Conservation (phyloP, 2,888 invertebrate species). For the Rugalucina vietnamica region DNA sequence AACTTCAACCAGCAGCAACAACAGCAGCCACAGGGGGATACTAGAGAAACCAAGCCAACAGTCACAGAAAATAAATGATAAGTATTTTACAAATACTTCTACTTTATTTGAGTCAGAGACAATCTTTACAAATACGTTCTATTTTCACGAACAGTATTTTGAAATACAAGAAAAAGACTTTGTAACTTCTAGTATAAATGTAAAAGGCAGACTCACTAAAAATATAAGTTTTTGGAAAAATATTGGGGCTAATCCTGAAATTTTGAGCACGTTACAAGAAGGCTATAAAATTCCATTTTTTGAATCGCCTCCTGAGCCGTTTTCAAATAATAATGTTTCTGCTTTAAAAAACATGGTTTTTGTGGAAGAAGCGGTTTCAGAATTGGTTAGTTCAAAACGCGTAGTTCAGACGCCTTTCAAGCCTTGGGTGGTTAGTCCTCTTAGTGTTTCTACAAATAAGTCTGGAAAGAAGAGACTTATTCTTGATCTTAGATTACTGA, state of each 20-base stretch:
- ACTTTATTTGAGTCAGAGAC: no score
- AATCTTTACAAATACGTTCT: not conserved
- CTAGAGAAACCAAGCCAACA: not conserved
- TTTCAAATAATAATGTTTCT: constrained; percentile 6
- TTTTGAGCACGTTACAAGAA: not conserved
- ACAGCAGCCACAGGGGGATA: no score
- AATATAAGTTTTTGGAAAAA: not conserved
- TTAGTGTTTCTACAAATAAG: not conserved
- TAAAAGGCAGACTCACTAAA: not conserved
- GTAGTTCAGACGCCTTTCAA: not conserved
- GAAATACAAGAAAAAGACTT: not conserved
- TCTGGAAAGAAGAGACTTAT: constrained; percentile 15
- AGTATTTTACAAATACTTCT: no score
- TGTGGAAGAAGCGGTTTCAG: not conserved
- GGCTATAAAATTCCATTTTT: constrained; percentile 14
- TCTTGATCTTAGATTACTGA: constrained; percentile 9
- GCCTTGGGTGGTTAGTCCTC: constrained; percentile 9
- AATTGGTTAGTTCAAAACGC: not conserved
- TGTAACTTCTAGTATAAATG: not conserved
- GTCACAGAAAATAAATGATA: not conserved
- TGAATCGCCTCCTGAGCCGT: not conserved
- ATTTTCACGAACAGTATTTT: not conserved
- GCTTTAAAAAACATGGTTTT: constrained; percentile 7
- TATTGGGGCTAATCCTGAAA: not conserved
- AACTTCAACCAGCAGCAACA: no score